Conservation (phyloP, 1,140 invertebrate genomes). For the Macrocentrus cingulum region DNA sequence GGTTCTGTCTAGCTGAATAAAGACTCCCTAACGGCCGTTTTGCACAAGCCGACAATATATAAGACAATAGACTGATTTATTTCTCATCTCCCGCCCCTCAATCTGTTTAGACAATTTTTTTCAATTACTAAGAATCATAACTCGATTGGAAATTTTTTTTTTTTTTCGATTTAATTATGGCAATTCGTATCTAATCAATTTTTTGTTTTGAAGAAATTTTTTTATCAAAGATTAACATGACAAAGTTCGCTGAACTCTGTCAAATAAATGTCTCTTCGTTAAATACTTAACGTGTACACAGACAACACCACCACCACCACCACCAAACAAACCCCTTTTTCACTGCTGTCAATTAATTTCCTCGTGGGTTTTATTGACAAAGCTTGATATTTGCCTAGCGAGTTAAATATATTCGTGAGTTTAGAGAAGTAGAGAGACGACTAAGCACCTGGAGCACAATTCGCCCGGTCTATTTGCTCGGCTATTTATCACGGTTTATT, state of each 20-base stretch:
- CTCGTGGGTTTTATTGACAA: constrained; percentile 7
- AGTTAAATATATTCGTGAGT: neutral
- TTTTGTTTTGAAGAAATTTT: too few species aligned
- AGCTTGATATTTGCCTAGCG: constrained; percentile 14
- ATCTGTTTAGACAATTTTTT: too few species aligned
- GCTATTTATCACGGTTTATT: constrained; percentile 62
- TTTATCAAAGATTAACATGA: too few species aligned
- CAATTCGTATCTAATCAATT: too few species aligned
- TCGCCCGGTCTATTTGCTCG: constrained; percentile 54
- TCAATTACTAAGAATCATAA: too few species aligned
- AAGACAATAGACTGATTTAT: constrained; percentile 55
- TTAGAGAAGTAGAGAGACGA: neutral
- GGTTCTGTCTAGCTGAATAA: constrained; percentile 5
- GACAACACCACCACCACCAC: neutral
- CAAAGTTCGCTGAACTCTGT: neutral
- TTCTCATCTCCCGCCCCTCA: constrained; percentile 42
- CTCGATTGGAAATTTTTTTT: too few species aligned
- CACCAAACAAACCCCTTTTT: constrained; percentile 6
- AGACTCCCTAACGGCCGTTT: constrained; percentile 48
- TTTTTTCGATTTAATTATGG: too few species aligned
- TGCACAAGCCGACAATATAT: constrained; percentile 30
- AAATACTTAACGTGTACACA: neutral
- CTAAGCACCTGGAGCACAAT: constrained; percentile 25
- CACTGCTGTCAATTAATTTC: constrained; percentile 10
- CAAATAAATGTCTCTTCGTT: constrained; percentile 13